Conservation (phyloP, 2,888 invertebrate genomes). For the Allacma fusca region DNA sequence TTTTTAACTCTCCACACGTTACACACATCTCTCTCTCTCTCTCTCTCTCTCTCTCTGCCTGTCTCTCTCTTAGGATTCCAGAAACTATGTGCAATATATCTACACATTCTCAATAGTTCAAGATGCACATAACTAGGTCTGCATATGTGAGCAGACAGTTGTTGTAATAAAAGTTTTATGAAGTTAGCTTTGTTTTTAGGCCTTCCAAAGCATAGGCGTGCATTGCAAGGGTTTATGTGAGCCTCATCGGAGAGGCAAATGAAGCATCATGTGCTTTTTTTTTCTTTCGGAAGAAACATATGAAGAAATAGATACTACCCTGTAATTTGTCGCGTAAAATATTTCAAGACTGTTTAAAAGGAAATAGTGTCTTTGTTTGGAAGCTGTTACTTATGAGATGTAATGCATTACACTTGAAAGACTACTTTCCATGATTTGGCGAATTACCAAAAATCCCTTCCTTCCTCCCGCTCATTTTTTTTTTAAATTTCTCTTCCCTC, state of each 20-base stretch:
- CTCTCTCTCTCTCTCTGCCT: too few species aligned
- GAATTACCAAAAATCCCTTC: conserved; percentile 16
- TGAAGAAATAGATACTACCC: conserved; percentile 3
- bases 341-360: conserved; percentile 7
- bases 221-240: too few species aligned
- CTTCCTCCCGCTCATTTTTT: too few species aligned
- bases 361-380: neutral
- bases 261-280: neutral
- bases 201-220: too few species aligned
- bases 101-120: too few species aligned
- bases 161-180: conserved; percentile 1
- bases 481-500: too few species aligned
- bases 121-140: neutral
- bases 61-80: too few species aligned
- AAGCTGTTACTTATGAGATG: neutral
- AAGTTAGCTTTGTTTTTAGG: neutral
- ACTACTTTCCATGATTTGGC: neutral
- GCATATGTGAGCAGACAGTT: neutral
- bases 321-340: conserved; percentile 8
- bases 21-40: too few species aligned
- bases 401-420: neutral
- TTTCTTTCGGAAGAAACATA: neutral
- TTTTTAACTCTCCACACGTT: neutral
- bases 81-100: too few species aligned
- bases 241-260: too few species aligned